Conservation (phyloP, 2,888 invertebrate species). For the Altica lythri region DNA sequence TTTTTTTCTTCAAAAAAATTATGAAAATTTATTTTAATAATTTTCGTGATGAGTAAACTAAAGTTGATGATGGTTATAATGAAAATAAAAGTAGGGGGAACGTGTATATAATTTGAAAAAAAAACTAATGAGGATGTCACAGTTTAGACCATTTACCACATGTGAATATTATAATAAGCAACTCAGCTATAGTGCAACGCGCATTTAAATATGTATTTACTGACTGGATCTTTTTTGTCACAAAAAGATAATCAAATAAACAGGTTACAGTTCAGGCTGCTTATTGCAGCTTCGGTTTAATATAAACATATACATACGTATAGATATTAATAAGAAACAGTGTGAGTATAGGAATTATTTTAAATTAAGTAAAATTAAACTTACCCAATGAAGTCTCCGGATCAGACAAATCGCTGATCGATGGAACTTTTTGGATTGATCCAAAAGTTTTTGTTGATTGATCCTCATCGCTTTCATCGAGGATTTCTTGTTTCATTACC, state of each 20-base stretch:
- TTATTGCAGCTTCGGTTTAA: too few species aligned
- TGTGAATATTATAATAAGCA: slow-evolving; percentile 18
- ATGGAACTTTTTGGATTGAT: slow-evolving; percentile 82
- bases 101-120: slow-evolving; percentile 18
- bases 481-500: slow-evolving; percentile 63
- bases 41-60: too few species aligned
- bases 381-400: slow-evolving; percentile 87
- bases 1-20: too few species aligned
- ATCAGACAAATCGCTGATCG: slow-evolving; percentile 88
- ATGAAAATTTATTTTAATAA: too few species aligned
- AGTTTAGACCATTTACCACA: slow-evolving; percentile 40
- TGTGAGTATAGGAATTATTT: slow-evolving; percentile 2
- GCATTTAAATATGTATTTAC: too few species aligned
- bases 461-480: slow-evolving; percentile 67
- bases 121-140: slow-evolving; percentile 43
- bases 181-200: too few species aligned
- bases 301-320: too few species aligned
- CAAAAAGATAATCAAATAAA: too few species aligned
- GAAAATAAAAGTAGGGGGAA: slow-evolving; percentile 2
- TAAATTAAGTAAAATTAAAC: slow-evolving; percentile 55
- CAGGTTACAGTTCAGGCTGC: too few species aligned
- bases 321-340: slow-evolving; percentile 4
- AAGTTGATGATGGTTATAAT: too few species aligned
- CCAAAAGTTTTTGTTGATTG: slow-evolving; percentile 61
- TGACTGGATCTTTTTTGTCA: too few species aligned